Conservation (phyloP, 37 sponge, comb jelly and placozoan species). For the Diacarnus erythraeanus region DNA sequence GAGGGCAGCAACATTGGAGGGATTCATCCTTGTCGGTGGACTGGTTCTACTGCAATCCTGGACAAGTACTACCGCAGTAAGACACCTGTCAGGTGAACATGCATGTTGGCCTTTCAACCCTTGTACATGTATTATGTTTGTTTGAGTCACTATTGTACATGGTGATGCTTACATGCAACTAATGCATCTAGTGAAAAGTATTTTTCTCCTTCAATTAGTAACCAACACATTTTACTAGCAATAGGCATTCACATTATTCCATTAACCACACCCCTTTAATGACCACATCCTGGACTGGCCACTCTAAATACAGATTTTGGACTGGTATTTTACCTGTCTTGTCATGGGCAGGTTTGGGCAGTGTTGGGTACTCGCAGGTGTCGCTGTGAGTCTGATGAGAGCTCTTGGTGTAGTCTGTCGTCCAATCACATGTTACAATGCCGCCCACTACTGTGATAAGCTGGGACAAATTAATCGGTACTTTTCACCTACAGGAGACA, state of each 20-base stretch:
- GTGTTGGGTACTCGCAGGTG: slow-evolving; percentile 82
- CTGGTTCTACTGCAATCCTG: slow-evolving; percentile 64
- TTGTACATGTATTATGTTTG: too few species aligned
- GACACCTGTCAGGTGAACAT: slow-evolving; percentile 61
- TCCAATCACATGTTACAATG: slow-evolving; percentile 84
- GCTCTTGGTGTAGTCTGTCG: slow-evolving; percentile 75
- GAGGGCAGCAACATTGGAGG: slow-evolving; percentile 37
- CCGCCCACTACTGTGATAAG: slow-evolving; percentile 45
- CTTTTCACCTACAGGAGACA: slow-evolving; percentile 64
- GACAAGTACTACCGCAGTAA: slow-evolving; percentile 47
- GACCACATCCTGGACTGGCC: background rate
- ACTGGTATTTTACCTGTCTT: background rate
- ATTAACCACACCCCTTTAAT: background rate
- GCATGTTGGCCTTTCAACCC: too few species aligned
- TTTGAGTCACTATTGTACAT: too few species aligned
- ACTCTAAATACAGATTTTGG: background rate
- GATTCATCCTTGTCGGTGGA: slow-evolving; percentile 73
- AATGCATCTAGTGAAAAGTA: too few species aligned
- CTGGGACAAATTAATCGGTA: slow-evolving; percentile 47
- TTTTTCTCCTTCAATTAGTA: too few species aligned
- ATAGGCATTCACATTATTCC: too few species aligned
- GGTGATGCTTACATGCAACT: too few species aligned
- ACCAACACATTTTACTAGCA: too few species aligned
- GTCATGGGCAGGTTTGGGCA: slow-evolving; percentile 66
- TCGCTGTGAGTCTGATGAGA: slow-evolving; percentile 70